These are phyloP conservation scores for Drosophila sp. DNA, from an alignment of 1,140 invertebrate species.

Conservation along the genomic window DNA sequence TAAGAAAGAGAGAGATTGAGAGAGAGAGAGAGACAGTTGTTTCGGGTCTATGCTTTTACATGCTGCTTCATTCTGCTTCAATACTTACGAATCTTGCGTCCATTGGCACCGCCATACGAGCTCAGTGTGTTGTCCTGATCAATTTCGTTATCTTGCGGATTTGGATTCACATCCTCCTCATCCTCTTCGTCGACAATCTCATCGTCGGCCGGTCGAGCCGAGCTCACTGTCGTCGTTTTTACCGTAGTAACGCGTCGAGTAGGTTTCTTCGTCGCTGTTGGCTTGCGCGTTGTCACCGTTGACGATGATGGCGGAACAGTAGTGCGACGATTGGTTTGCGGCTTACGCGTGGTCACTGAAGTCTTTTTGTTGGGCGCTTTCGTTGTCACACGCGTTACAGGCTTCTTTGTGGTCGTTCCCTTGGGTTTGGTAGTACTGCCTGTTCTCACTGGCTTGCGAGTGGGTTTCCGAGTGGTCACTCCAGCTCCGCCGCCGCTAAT, in stretches of 20 bases:
- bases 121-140: constrained; percentile 85
- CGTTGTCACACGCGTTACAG: constrained; percentile 83
- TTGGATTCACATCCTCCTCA: constrained; percentile 84
- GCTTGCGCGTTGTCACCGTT: constrained; percentile 65
- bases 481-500: constrained; percentile 62
- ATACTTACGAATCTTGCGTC: constrained; percentile 86
- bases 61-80: constrained; percentile 60
- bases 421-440: constrained; percentile 71
- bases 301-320: constrained; percentile 41
- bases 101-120: constrained; percentile 62
- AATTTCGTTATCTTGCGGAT: constrained; percentile 81
- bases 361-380: constrained; percentile 83
- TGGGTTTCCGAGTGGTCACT: constrained; percentile 49
- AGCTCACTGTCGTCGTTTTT: constrained; percentile 51
- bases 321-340: constrained; percentile 49
- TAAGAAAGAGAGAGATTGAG: constrained; percentile 48
- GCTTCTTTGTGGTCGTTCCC: constrained; percentile 56
- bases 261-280: constrained; percentile 84
- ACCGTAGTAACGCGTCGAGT: constrained; percentile 55
- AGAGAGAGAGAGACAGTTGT: constrained; percentile 72
- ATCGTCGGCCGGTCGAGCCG: constrained; percentile 55
- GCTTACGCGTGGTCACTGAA: constrained; percentile 56
- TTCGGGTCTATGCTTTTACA: constrained; percentile 65
- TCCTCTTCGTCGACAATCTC: constrained; percentile 82
- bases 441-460: constrained; percentile 50